Evolutionary conservation across 2,797 vertebrate species (phyloP), one percentile per base, ranked within the genome.

Genomic region (Notolepis coatsorum): DNA sequence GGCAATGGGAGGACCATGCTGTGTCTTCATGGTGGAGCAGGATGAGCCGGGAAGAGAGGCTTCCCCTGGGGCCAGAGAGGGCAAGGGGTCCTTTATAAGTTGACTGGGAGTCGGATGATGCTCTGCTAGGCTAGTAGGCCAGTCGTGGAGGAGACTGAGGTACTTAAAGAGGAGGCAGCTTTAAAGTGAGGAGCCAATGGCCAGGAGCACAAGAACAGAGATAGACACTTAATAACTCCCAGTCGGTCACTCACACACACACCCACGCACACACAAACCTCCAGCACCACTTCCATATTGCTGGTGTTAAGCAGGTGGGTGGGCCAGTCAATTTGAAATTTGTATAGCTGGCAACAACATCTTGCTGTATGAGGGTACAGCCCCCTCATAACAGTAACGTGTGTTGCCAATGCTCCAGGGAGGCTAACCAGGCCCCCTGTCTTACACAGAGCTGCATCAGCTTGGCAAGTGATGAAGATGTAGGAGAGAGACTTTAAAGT

Each of bases 401-500:
- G 39, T 41, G 39, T 20, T 15, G 38, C n/a, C n/a, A 23, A 28
- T 41, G 67, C 80, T 81, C 7, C 54, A 52, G 73, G 57, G 30
- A 31, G 35, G 74, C 57, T 74, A 79, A 63, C 77, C 59, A 73
- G 71, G 65, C 59, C 23, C 7, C 2, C 0, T 55, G 56, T 56
- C 41, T 56, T 56, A 64, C 82, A 68, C 71, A 50, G 50, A 65
- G 62, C 72, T 42, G 68, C 81, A 79, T 77, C 75, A 70, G 75
- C 78, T 60, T n/a, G 42, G 47, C 71, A 20, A 74, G 61, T 76
- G 83, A 87, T 88, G 80, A 82, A 84, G 84, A 82, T 71, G 68
- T 73, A 71, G n/a, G n/a, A n/a, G 38, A 56, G 75, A 69, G 74
- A 80, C 86, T 85, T 64, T 68, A 43, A 78, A 84, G 77, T 80